Base-by-base conservation (phyloP, 2,888 invertebrate genomes). In the Ophion ventricosus region DNA sequence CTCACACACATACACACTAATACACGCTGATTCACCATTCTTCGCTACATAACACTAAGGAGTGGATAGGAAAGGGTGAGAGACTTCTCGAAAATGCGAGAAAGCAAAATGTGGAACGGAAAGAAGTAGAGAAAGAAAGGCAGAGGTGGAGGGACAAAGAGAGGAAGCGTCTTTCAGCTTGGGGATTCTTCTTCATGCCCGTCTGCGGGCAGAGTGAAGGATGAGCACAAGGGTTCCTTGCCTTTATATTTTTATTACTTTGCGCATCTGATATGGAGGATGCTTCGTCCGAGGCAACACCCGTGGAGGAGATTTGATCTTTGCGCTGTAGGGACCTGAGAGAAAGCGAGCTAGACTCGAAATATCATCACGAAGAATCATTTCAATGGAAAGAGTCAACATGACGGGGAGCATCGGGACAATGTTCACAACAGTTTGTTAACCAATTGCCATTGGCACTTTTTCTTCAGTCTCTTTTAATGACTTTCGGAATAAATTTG, bases 101-200 rank as follows among this genome's bases (percentile, higher is more conserved):
- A 35, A 75, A 54, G 54, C 14, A 75, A 75, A 29, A 64, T 43
- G 63, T 20, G 64, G 20, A 35, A 56, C 29, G 40, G 66, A 40
- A 20, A 29, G 49, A 49, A 23, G 61, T 8, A 25, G 35, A 69
- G 69, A 54, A 49, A 43, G 14, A 3, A 11, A 54, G 20, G 35
- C 35, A 35, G 70, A 56, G 29, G 20, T 20, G n/a, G n/a, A 61
- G 10, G 59, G 25, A 59, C 25, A 49, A 57, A 73, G 40, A 43
- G 57, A 40, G 57, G 11, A 35, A 59, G 10, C 10, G 61, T 20
- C 66, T 67, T 67, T 20, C 66, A 59, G 76, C 56, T 49, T 66
- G 66, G 57, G 57, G 57, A 67, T 76, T 76, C 64, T 35, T 57
- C 23, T 40, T 57, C 66, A n/a, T 67, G 76, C 57, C 40, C 56